These are phyloP conservation scores for Zaprionus capensis DNA, from an alignment of 1,140 invertebrate species.

Conservation along the genomic window DNA sequence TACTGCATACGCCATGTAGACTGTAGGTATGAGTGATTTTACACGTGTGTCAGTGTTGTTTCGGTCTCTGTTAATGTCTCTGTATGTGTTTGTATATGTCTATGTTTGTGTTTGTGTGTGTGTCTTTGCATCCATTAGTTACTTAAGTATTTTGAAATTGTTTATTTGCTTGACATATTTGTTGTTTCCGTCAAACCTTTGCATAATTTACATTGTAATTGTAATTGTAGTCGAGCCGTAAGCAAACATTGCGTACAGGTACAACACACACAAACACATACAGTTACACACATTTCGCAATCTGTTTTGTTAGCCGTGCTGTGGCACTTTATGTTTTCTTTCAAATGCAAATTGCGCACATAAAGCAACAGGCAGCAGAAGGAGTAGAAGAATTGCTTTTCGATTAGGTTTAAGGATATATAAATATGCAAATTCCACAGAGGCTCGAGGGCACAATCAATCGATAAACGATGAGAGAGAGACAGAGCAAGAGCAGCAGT, in stretches of 20 bases:
- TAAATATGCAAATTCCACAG: constrained; percentile 37
- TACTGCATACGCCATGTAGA: neutral
- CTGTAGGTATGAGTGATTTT: neutral
- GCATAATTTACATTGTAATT: constrained; percentile 28
- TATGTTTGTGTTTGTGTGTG: neutral
- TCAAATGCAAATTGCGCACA: constrained; percentile 38
- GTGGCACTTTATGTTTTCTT: constrained; percentile 37
- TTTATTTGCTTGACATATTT: constrained; percentile 14
- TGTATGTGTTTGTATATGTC: neutral
- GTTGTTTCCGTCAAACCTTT: constrained; percentile 6
- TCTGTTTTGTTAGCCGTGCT: constrained; percentile 21
- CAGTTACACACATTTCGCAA: neutral
- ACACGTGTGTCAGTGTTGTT: no score
- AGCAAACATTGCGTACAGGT: neutral
- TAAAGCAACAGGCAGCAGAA: constrained; percentile 8
- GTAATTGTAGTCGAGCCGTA: constrained; percentile 14
- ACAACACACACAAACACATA: neutral
- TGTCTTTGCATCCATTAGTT: neutral
- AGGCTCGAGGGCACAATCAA: constrained; percentile 8
- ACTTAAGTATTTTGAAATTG: constrained; percentile 11
- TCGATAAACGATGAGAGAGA: neutral
- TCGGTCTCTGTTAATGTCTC: neutral
- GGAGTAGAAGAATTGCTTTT: constrained; percentile 6
- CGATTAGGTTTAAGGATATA: constrained; percentile 16
- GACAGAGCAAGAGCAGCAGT: no score